phyloP scores from a whole-genome alignment of 2,888 invertebrate species.

The Melipona bicolor region DNA sequence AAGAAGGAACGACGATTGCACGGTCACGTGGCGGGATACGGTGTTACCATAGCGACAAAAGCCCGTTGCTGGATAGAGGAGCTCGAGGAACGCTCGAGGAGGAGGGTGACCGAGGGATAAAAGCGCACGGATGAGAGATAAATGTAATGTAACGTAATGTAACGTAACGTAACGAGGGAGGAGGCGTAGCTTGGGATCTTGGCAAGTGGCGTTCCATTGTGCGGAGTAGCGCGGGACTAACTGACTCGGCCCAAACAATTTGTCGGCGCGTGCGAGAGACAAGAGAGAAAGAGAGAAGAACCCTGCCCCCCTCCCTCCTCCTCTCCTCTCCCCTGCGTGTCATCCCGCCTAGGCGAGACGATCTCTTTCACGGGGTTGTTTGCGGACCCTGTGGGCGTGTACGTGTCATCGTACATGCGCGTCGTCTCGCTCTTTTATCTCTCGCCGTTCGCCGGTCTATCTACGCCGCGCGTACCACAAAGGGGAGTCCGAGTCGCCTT shows the following conservation, averaged over 20 bases:
- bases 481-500: neutral
- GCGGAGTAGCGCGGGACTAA: slow-evolving; percentile 76
- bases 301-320: slow-evolving; percentile 41
- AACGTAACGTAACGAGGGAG: slow-evolving; percentile 84
- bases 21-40: slow-evolving; percentile 65
- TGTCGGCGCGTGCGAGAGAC: slow-evolving; percentile 76
- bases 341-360: slow-evolving; percentile 34
- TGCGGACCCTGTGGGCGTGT: slow-evolving; percentile 65
- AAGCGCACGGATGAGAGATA: slow-evolving; percentile 79
- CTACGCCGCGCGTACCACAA: neutral
- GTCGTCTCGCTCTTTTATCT: slow-evolving; percentile 43
- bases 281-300: slow-evolving; percentile 6
- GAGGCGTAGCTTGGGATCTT: slow-evolving; percentile 70
- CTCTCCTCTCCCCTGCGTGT: slow-evolving; percentile 5
- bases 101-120: slow-evolving; percentile 55
- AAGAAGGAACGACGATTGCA: neutral
- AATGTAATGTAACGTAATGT: slow-evolving; percentile 84
- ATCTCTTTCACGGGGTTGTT: slow-evolving; percentile 63
- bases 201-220: slow-evolving; percentile 83
- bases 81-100: neutral
- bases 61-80: slow-evolving; percentile 66
- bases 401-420: slow-evolving; percentile 57
- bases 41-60: slow-evolving; percentile 77
- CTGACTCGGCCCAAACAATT: slow-evolving; percentile 84
- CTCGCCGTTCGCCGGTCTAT: neutral